A percentile compares a stretch with the other conserved stretches of the same genome.
Conservation (phyloP, 2,113 vertebrate species). For the Percina caprodes region DNA sequence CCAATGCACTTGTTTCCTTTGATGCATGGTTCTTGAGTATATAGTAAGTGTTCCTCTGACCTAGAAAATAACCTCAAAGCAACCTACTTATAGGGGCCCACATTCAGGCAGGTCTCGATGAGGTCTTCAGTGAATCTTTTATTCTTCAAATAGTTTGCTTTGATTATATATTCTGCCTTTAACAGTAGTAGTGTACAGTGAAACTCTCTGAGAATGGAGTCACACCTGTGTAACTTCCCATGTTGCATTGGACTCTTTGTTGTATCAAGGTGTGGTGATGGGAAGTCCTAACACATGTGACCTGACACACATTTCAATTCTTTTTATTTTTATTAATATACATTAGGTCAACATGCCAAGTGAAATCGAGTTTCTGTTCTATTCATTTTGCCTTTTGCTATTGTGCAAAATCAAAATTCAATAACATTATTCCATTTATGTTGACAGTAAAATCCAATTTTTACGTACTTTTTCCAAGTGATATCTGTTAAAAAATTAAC, state of each 20-base stretch:
- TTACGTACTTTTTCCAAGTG: neutral
- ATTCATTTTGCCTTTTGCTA: neutral
- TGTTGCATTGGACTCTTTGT: neutral
- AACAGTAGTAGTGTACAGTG: neutral
- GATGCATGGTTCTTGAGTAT: conserved; percentile 31
- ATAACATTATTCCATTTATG: neutral
- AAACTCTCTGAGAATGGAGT: neutral
- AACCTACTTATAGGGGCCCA: conserved; percentile 51
- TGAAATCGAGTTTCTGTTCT: neutral
- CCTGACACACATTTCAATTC: neutral
- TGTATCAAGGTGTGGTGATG: neutral
- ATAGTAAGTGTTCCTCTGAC: conserved; percentile 69
- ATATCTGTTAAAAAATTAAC: neutral
- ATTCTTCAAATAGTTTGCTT: neutral
- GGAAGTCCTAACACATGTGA: neutral
- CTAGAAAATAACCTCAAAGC: conserved; percentile 70
- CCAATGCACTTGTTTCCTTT: conserved; percentile 22
- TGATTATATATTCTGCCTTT: neutral
- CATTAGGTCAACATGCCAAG: neutral
- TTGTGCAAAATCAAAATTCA: neutral
- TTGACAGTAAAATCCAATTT: neutral
- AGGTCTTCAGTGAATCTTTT: conserved; percentile 16
- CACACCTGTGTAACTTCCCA: conserved; percentile 12
- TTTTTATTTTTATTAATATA: neutral
- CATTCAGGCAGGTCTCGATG: neutral